Percentiles rank a stretch among this genome's conserved stretches.
Conservation (phyloP, 2,888 invertebrate genomes). For the Aspidiotus rigidus region DNA sequence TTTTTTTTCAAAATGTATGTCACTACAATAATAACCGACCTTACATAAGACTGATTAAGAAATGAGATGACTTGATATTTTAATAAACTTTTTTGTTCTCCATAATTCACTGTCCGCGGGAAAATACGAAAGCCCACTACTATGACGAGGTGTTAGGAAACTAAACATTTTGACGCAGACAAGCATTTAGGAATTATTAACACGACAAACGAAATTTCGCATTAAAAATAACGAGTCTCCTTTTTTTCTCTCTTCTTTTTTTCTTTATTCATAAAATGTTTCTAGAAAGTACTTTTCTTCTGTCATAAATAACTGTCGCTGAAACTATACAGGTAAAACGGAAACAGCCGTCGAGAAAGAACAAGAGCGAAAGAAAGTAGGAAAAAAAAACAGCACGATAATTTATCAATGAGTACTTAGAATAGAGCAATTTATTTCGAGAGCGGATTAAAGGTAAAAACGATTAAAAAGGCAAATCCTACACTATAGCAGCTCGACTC, state of each 20-base stretch:
- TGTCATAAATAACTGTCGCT: not conserved
- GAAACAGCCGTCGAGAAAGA: not conserved
- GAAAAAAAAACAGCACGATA: conserved; percentile 16
- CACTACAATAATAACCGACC: too few species aligned
- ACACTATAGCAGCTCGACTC: conserved; percentile 6
- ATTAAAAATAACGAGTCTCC: not conserved
- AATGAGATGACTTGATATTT: too few species aligned
- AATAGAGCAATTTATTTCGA: conserved; percentile 27
- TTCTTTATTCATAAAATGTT: not conserved
- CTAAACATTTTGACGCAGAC: too few species aligned
- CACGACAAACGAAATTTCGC: not conserved
- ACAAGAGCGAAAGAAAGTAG: not conserved
- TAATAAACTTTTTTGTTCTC: too few species aligned
- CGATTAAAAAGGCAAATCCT: conserved; percentile 31
- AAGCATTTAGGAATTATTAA: too few species aligned
- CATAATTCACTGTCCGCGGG: too few species aligned
- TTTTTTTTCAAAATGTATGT: too few species aligned
- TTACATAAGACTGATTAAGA: too few species aligned
- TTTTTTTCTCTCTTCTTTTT: not conserved
- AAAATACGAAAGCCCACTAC: too few species aligned
- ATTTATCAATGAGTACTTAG: conserved; percentile 29
- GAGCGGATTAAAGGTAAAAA: conserved; percentile 28
- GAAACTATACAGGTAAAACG: too few species aligned
- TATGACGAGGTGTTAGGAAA: too few species aligned
- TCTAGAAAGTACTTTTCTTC: not conserved